These are phyloP conservation scores for Rhagonycha fulva DNA, from an alignment of 2,888 invertebrate genomes.

Conservation along the genomic window DNA sequence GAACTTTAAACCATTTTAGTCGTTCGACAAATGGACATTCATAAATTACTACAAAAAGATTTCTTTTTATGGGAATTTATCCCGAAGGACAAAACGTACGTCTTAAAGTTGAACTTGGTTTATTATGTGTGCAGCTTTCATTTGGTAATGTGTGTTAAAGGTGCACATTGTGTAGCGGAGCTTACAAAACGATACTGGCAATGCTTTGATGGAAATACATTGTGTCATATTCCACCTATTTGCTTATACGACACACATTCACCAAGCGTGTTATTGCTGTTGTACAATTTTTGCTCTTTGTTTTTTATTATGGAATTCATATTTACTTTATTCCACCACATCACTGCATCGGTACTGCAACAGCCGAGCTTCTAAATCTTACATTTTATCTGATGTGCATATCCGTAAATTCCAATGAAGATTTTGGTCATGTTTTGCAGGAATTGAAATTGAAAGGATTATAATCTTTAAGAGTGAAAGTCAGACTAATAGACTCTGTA, in stretches of 20 bases:
- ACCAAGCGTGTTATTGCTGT: conserved; percentile 31
- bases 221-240: conserved; percentile 1
- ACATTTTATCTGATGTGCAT: conserved; percentile 30
- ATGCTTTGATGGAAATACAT: not conserved
- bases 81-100: not conserved
- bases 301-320: conserved; percentile 40
- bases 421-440: not conserved
- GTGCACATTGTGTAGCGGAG: not conserved
- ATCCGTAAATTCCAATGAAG: not conserved
- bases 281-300: conserved; percentile 32
- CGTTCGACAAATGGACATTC: not conserved
- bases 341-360: not conserved
- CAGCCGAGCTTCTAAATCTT: conserved; percentile 1
- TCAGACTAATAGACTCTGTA: not conserved
- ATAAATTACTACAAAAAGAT: not conserved
- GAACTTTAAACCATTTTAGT: not conserved
- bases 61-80: not conserved
- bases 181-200: not conserved
- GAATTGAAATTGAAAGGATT: not conserved
- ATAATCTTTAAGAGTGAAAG: not conserved
- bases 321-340: not conserved
- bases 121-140: not conserved
- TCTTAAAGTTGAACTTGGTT: not conserved
- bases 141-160: not conserved
- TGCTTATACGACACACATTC: conserved; percentile 31